Percentiles rank a stretch among this genome's conserved stretches.
Evolutionary conservation across 1,140 invertebrate species (phyloP).

Genomic region (Phocides pigmalion): DNA sequence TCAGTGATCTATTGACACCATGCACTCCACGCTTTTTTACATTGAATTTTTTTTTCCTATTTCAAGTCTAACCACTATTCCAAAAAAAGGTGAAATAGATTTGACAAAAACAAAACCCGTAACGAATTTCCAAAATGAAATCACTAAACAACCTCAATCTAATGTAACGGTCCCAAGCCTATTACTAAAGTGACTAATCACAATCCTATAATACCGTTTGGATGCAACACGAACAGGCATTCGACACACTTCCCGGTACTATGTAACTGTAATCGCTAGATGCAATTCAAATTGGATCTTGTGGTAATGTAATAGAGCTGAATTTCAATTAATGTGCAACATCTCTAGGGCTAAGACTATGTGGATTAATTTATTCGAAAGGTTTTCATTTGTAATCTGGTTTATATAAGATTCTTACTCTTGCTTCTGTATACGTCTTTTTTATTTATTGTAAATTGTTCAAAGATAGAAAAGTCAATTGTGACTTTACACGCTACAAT

Average conservation of each 20-base stretch:
- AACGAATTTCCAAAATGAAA: too few relatives aligned
- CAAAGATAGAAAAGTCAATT: too few relatives aligned
- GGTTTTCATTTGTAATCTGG: neutral
- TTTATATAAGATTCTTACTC: neutral
- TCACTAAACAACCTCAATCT: too few relatives aligned
- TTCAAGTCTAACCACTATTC: too few relatives aligned
- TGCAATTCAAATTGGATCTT: constrained; percentile 7
- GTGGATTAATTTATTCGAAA: constrained; percentile 14
- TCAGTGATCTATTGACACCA: too few relatives aligned
- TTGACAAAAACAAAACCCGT: too few relatives aligned
- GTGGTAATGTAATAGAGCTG: neutral
- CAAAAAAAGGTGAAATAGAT: too few relatives aligned
- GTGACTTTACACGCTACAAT: too few relatives aligned
- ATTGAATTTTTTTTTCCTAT: too few relatives aligned
- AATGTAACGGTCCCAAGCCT: neutral
- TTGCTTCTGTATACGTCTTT: neutral
- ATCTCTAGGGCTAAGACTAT: too few relatives aligned
- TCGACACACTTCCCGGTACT: constrained; percentile 14
- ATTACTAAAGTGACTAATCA: constrained; percentile 18
- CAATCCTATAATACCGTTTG: constrained; percentile 27
- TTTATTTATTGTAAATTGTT: neutral
- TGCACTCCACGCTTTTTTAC: too few relatives aligned
- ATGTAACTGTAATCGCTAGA: constrained; percentile 17
- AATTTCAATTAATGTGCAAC: neutral
- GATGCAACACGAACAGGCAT: constrained; percentile 9